These are phyloP conservation scores for Eurois occulta DNA, from an alignment of 2,888 invertebrate species.

Conservation along the genomic window DNA sequence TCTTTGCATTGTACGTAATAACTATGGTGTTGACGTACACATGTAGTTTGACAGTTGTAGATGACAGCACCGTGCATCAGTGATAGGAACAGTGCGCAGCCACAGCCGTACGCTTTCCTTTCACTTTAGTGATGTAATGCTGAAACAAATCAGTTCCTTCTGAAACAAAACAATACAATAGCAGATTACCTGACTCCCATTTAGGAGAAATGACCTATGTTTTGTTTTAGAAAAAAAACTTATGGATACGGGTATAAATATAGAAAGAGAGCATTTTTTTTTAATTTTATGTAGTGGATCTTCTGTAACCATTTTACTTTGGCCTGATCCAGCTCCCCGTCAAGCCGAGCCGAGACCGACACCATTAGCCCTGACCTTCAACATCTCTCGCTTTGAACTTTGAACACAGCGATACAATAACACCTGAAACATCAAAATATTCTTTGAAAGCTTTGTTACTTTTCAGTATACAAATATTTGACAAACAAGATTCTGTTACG, in stretches of 20 bases:
- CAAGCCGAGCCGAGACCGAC: constrained; percentile 2
- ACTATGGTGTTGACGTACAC: not conserved
- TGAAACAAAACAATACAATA: not conserved
- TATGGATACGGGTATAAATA: not conserved
- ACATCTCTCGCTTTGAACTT: constrained; percentile 41
- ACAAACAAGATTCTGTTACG: not conserved
- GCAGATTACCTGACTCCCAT: too few species aligned
- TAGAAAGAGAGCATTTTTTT: not conserved
- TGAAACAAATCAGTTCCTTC: not conserved
- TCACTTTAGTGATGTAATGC: not conserved
- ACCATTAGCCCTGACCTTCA: constrained; percentile 44
- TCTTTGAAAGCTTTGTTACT: constrained; percentile 8
- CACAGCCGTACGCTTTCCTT: not conserved
- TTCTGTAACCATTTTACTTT: not conserved
- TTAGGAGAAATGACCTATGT: not conserved
- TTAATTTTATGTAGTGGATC: not conserved
- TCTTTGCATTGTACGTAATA: not conserved
- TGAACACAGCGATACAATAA: constrained; percentile 15
- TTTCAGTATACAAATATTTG: not conserved
- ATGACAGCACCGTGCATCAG: not conserved
- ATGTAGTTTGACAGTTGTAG: too few species aligned
- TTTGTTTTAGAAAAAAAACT: not conserved
- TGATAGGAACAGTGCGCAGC: not conserved
- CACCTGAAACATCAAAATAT: constrained; percentile 2
- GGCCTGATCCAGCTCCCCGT: not conserved